Conservation (phyloP, 2,797 vertebrate species). For the Thamnophis elegans region DNA sequence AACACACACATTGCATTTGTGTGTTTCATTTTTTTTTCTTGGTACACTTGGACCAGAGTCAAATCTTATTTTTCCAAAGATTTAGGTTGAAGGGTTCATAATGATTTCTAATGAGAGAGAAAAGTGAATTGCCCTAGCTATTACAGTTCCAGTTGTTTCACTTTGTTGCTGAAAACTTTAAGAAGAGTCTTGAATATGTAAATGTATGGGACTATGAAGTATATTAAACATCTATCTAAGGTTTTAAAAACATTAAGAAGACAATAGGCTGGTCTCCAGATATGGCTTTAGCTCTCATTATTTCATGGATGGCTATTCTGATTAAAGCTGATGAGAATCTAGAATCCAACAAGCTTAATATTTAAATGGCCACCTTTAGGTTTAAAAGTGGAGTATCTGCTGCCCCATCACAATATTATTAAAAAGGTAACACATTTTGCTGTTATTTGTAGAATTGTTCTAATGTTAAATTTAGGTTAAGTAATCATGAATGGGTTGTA, state of each 20-base stretch:
- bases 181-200: background rate
- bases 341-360: background rate
- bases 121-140: background rate
- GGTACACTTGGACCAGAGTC: background rate
- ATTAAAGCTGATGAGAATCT: background rate
- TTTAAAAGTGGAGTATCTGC: background rate
- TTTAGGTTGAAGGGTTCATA: background rate
- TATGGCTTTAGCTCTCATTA: background rate
- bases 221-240: background rate
- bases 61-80: background rate
- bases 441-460: background rate
- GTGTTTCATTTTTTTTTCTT: background rate
- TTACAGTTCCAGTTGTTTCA: background rate
- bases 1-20: background rate
- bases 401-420: background rate
- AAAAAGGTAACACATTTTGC: background rate
- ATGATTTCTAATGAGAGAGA: background rate
- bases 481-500: background rate
- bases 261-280: background rate
- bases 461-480: background rate
- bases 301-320: background rate
- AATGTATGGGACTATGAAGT: background rate
- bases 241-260: background rate
- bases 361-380: background rate
- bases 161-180: background rate